These are phyloP conservation scores for Lycopodina hypogea DNA, from an alignment of 37 sponge, comb jelly and placozoan genomes.

Conservation along the genomic window DNA sequence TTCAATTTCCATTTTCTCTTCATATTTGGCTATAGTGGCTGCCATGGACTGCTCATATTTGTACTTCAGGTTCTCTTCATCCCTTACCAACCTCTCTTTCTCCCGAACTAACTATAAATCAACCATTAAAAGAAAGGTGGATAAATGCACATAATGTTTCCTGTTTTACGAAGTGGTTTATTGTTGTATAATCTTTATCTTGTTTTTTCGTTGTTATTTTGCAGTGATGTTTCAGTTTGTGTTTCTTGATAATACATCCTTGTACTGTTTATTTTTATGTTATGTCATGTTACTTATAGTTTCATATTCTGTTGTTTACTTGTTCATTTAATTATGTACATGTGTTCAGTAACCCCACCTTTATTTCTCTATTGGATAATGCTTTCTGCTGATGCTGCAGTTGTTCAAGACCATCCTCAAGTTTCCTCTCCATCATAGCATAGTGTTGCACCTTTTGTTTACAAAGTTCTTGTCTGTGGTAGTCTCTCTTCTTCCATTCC, in stretches of 20 bases:
- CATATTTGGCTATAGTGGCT: constrained; percentile 21
- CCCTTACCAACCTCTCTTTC: background rate
- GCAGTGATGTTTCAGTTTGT: too few relatives aligned
- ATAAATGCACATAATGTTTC: too few relatives aligned
- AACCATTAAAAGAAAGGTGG: too few relatives aligned
- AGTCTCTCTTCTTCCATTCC: constrained; percentile 81
- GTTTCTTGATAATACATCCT: too few relatives aligned
- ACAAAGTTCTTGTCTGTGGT: constrained; percentile 64
- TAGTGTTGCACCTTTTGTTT: constrained; percentile 79
- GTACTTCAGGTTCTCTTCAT: background rate
- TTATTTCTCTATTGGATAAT: constrained; percentile 14
- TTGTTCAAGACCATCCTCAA: constrained; percentile 81
- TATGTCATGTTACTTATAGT: too few relatives aligned
- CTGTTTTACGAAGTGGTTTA: too few relatives aligned
- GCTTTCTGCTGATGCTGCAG: constrained; percentile 82
- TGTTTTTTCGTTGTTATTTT: too few relatives aligned
- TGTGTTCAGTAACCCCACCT: constrained; percentile 15
- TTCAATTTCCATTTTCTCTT: constrained; percentile 39
- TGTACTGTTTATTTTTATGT: too few relatives aligned
- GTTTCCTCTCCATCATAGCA: constrained; percentile 58
- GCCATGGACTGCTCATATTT: constrained; percentile 8
- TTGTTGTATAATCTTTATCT: too few relatives aligned
- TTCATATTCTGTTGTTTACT: too few relatives aligned
- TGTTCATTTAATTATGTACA: too few relatives aligned
- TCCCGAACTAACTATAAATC: background rate